Evolutionary conservation across 2,113 vertebrate species (phyloP).

Genomic region (Apodemus sylvaticus): DNA sequence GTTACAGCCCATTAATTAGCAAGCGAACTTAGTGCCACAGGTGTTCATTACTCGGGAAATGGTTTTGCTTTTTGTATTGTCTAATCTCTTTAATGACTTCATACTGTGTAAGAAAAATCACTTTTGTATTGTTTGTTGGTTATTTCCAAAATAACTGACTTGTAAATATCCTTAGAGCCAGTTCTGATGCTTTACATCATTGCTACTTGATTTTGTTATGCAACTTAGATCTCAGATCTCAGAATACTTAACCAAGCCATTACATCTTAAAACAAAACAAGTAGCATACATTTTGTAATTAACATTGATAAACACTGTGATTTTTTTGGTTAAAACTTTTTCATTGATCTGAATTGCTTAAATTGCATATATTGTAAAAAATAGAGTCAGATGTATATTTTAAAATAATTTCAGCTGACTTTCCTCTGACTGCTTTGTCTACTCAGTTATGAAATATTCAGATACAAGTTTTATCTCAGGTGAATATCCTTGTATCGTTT

Average conservation of each 20-base stretch:
- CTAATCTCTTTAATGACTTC: slow-evolving; percentile 80
- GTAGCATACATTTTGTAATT: slow-evolving; percentile 87
- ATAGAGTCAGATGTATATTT: slow-evolving; percentile 87
- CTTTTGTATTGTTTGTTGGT: slow-evolving; percentile 83
- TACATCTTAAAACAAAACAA: slow-evolving; percentile 84
- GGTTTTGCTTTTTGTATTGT: slow-evolving; percentile 77
- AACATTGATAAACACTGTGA: slow-evolving; percentile 88
- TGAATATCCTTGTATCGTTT: slow-evolving; percentile 86
- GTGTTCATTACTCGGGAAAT: slow-evolving; percentile 78
- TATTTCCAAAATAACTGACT: slow-evolving; percentile 85
- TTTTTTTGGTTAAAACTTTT: slow-evolving; percentile 83
- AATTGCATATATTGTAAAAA: slow-evolving; percentile 88
- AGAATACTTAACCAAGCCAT: slow-evolving; percentile 84
- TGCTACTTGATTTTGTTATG: slow-evolving; percentile 81
- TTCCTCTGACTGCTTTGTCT: slow-evolving; percentile 85
- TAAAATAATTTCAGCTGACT: slow-evolving; percentile 84
- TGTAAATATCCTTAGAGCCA: slow-evolving; percentile 85
- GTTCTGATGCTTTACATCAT: slow-evolving; percentile 83
- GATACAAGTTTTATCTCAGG: slow-evolving; percentile 90
- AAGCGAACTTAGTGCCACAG: slow-evolving; percentile 75
- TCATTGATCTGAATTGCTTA: slow-evolving; percentile 86
- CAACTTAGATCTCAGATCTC: slow-evolving; percentile 80
- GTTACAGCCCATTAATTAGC: slow-evolving; percentile 84
- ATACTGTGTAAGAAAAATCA: slow-evolving; percentile 79
- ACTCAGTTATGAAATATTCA: slow-evolving; percentile 85